Percentiles rank a stretch among this genome's conserved stretches.
Evolutionary conservation across 2,797 vertebrate genomes (phyloP).

Genomic region (Hippocampus kuda): DNA sequence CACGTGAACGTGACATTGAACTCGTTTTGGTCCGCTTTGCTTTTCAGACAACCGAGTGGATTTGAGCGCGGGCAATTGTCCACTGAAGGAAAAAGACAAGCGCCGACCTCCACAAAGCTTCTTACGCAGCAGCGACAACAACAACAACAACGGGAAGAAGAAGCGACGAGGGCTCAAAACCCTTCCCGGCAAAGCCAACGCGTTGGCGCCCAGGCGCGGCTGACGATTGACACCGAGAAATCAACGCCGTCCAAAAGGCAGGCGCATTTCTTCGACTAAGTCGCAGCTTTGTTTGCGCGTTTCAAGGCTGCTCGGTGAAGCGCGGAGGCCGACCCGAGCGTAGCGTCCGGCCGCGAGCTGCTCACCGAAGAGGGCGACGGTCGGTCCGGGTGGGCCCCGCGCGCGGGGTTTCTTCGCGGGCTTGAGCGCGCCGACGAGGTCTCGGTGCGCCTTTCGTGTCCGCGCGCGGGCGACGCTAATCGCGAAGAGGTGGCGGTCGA

Average conservation of each 20-base stretch:
- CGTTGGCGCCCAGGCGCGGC: background rate
- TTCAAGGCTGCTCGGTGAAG: too few relatives aligned
- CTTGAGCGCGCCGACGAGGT: constrained; percentile 28
- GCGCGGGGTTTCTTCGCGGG: constrained; percentile 19
- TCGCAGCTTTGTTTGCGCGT: too few relatives aligned
- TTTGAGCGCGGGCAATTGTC: too few relatives aligned
- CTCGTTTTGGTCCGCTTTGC: too few relatives aligned
- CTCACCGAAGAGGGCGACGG: background rate
- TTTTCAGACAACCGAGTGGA: too few relatives aligned
- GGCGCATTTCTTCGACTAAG: too few relatives aligned
- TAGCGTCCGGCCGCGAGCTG: background rate
- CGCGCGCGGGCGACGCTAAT: constrained; percentile 41
- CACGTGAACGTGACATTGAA: too few relatives aligned
- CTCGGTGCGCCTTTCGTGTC: constrained; percentile 23
- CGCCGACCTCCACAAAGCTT: constrained; percentile 33
- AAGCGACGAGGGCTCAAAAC: background rate
- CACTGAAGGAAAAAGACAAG: constrained; percentile 12
- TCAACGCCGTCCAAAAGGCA: too few relatives aligned
- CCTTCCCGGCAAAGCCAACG: background rate
- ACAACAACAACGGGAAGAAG: background rate
- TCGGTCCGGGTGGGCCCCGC: constrained; percentile 6
- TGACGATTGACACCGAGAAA: background rate
- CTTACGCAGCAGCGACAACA: constrained; percentile 41
- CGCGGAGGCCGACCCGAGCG: too few relatives aligned
- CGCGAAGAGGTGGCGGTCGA: constrained; percentile 28